phyloP scores from a whole-genome alignment of 2,797 vertebrate species.

The Pitangus sulphuratus region DNA sequence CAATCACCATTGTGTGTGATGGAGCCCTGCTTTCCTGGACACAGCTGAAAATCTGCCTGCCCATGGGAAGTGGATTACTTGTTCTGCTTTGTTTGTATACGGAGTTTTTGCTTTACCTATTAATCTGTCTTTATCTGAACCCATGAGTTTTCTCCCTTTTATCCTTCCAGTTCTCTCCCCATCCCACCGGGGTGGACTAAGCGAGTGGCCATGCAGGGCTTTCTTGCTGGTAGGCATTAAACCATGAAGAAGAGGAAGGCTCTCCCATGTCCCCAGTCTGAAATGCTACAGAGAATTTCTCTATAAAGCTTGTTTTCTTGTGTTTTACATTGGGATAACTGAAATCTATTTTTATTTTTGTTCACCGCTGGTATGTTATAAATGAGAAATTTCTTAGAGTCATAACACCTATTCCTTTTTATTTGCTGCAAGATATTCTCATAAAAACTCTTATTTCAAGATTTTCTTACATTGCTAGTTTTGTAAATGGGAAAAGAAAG shows the following conservation, averaged over 20 bases:
- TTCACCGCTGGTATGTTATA: slow-evolving; percentile 48
- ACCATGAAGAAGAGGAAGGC: background rate
- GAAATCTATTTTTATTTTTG: background rate
- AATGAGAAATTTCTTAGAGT: slow-evolving; percentile 39
- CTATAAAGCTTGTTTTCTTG: background rate
- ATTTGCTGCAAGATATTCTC: slow-evolving; percentile 45
- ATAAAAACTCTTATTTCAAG: slow-evolving; percentile 5
- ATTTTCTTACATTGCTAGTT: slow-evolving; percentile 17
- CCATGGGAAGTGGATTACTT: background rate
- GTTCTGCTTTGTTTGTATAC: background rate
- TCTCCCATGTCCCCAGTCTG: background rate
- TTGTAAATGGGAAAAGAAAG: slow-evolving; percentile 56
- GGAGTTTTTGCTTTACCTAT: background rate
- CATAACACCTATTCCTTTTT: slow-evolving; percentile 5
- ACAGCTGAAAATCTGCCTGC: background rate
- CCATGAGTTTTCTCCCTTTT: background rate
- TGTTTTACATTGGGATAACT: background rate
- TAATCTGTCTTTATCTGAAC: background rate
- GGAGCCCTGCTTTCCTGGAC: background rate
- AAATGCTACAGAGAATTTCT: background rate
- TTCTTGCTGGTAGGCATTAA: background rate
- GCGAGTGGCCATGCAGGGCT: background rate
- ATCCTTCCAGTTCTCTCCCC: rapidly evolving
- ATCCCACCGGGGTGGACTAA: rapidly evolving
- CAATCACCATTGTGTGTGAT: background rate